Base-by-base conservation (phyloP, 2,888 invertebrate species). In the Julus scandinavius region DNA sequence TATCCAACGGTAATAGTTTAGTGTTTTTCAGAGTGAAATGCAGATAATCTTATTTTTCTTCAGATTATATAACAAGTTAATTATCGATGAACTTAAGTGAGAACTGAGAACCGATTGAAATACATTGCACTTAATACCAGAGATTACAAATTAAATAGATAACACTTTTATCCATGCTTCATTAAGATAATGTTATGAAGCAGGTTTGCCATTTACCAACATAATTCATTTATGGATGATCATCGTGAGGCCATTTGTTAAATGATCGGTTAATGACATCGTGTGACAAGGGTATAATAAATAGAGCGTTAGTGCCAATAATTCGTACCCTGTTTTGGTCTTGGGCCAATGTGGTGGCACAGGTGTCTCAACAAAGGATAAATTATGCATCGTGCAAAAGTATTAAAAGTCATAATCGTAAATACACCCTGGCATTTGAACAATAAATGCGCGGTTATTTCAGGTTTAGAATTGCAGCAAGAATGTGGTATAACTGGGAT, bases 291-390 rank as follows among this genome's bases (percentile, higher is more conserved):
- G 72, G 72, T 29, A 29, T 72, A 72, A 72, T 72, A 72, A 72
- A 72, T 29, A 20, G 63, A n/a, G n/a, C 63, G 20, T 63, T 20
- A 63, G 63, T 72, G 72, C 72, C 29, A n/a, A 72, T 72, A 72
- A 29, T 72, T 29, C 72, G 72, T 72, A 7, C 72, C 72, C 63
- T 72, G 72, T 72, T 72, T 72, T 72, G 72, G 72, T 72, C 72
- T 29, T 29, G 72, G 72, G 72, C 72, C 29, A 72, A 29, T 72
- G 72, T n/a, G 72, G 72, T 72, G 29, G 72, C 72, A 72, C 72
- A 72, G 72, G 72, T 72, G 72, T 72, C 72, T 72, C 29, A 72
- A 72, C 72, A 72, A 29, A 29, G 72, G 29, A 72, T 72, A 72
- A 72, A 72, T 72, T 72, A 72, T 72, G 72, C 72, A 72, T 72